Conservation (phyloP, 1,140 invertebrate genomes). For the Halesus radiatus region DNA sequence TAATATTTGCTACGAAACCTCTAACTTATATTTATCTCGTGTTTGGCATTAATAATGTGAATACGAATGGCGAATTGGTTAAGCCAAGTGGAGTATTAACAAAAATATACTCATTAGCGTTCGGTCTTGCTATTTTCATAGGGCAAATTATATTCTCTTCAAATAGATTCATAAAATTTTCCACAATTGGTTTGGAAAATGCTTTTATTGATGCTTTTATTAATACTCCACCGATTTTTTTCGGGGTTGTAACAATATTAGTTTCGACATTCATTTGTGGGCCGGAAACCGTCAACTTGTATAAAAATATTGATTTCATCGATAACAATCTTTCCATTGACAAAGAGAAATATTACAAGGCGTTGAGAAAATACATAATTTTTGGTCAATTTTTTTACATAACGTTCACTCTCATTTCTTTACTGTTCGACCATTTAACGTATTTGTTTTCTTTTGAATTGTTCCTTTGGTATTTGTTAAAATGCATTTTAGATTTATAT, state of each 20-base stretch:
- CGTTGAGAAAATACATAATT: slow-evolving; percentile 3
- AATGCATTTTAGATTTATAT: not conserved
- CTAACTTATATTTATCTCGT: not conserved
- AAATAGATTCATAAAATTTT: not conserved
- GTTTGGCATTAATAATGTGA: not conserved
- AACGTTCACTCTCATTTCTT: too few relatives aligned
- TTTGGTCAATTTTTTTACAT: not conserved
- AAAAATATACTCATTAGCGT: not conserved
- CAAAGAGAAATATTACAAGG: not conserved
- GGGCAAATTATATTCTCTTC: not conserved
- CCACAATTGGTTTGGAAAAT: not conserved
- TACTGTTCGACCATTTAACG: not conserved
- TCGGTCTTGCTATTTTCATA: not conserved
- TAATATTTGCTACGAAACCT: not conserved
- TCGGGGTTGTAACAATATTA: not conserved
- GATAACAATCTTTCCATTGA: not conserved
- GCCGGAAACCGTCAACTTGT: not conserved
- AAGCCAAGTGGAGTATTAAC: not conserved
- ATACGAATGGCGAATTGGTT: not conserved
- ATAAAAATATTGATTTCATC: not conserved
- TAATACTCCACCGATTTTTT: not conserved
- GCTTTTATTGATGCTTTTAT: not conserved
- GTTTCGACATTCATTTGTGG: not conserved
- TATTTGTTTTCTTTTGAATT: not conserved
- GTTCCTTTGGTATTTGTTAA: not conserved